These are phyloP conservation scores for Polylopha cassiicola DNA, from an alignment of 2,888 invertebrate genomes.

Conservation along the genomic window DNA sequence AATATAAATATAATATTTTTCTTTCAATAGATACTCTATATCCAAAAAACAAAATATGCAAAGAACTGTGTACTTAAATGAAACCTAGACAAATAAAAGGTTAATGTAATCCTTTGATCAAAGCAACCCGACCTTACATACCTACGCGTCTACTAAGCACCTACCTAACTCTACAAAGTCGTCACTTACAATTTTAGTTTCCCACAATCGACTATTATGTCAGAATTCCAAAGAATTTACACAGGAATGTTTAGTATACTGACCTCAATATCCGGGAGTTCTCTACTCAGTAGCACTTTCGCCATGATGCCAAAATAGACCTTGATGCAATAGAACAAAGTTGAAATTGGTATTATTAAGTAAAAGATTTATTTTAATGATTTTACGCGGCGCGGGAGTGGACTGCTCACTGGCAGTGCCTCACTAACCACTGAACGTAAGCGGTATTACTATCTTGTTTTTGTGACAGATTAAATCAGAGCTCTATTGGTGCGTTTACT, in stretches of 20 bases:
- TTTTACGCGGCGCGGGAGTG: slow-evolving; percentile 39
- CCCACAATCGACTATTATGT: too few species aligned
- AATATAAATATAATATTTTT: too few species aligned
- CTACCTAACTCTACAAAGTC: too few species aligned
- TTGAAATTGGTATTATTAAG: slow-evolving; percentile 2
- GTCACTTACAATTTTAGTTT: too few species aligned
- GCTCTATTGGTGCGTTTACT: slow-evolving; percentile 8
- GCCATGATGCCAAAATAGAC: slow-evolving; percentile 50
- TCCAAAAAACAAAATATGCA: too few species aligned
- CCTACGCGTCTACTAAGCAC: too few species aligned
- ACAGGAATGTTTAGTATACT: slow-evolving; percentile 44
- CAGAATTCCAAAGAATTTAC: too few species aligned
- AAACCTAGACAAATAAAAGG: too few species aligned
- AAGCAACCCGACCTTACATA: too few species aligned
- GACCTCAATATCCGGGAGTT: slow-evolving; percentile 90
- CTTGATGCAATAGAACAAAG: slow-evolving; percentile 17
- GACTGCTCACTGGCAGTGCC: slow-evolving; percentile 75
- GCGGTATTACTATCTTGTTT: neutral
- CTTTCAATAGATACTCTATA: too few species aligned
- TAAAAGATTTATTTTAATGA: slow-evolving; percentile 6
- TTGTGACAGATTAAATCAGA: slow-evolving; percentile 4
- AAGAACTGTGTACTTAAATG: too few species aligned
- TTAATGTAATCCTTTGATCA: too few species aligned
- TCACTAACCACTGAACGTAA: slow-evolving; percentile 51
- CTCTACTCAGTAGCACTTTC: slow-evolving; percentile 79